These are phyloP conservation scores for Hypothenemus hampei DNA, from an alignment of 1,140 invertebrate genomes.

Conservation along the genomic window DNA sequence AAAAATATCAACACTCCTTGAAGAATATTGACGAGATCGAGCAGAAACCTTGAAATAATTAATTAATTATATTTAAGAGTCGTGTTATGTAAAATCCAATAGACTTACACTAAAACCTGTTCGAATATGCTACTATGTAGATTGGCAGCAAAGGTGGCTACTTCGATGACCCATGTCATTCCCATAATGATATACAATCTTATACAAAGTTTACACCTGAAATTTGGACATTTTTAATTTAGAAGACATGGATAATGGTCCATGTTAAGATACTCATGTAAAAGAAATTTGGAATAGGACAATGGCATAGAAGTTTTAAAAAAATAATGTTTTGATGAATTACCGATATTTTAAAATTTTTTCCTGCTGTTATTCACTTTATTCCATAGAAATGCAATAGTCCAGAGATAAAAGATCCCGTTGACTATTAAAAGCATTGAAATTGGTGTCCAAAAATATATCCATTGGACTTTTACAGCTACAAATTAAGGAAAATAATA, in stretches of 20 bases:
- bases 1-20: slow-evolving; percentile 65
- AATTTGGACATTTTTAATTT: too few relatives aligned
- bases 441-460: slow-evolving; percentile 63
- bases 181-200: slow-evolving; percentile 70
- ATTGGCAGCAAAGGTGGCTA: slow-evolving; percentile 12
- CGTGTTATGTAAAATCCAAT: too few relatives aligned
- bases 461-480: slow-evolving; percentile 53
- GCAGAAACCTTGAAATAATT: slow-evolving; percentile 52
- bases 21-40: slow-evolving; percentile 58
- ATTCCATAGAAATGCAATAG: slow-evolving; percentile 52
- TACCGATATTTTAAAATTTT: slow-evolving; percentile 56
- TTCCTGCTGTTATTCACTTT: slow-evolving; percentile 48
- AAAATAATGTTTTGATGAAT: slow-evolving; percentile 22
- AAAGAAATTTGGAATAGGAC: too few relatives aligned
- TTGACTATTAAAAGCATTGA: slow-evolving; percentile 53
- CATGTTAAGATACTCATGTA: too few relatives aligned
- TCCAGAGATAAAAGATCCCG: slow-evolving; percentile 53
- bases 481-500: slow-evolving; percentile 36
- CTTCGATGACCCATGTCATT: slow-evolving; percentile 67
- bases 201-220: slow-evolving; percentile 58
- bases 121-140: too few relatives aligned
- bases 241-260: too few relatives aligned
- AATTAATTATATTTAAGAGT: background rate
- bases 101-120: slow-evolving; percentile 18
- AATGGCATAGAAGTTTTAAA: slow-evolving; percentile 10